phyloP scores from a whole-genome alignment of 2,888 invertebrate species.

The Desoria tigrina region DNA sequence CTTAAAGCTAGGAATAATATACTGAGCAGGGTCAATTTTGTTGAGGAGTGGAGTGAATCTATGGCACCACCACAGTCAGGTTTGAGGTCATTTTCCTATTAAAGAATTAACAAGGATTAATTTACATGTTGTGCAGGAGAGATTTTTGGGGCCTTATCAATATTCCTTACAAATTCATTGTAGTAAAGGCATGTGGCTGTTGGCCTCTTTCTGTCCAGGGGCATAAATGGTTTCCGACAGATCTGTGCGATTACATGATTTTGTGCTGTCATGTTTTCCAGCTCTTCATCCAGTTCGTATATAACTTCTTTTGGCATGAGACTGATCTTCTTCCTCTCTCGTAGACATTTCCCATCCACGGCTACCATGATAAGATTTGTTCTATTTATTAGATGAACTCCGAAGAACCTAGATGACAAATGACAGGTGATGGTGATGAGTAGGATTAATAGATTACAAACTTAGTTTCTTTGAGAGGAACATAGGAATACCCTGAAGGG shows the following conservation, averaged over 20 bases:
- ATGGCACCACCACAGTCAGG: constrained; percentile 34
- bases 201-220: constrained; percentile 39
- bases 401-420: constrained; percentile 20
- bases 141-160: too few species aligned
- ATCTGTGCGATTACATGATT: constrained; percentile 43
- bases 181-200: constrained; percentile 32
- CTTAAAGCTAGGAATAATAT: constrained; percentile 12
- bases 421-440: too few species aligned
- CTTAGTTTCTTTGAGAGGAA: neutral
- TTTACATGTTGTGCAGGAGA: neutral
- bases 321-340: neutral
- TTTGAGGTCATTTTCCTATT: constrained; percentile 36
- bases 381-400: constrained; percentile 40
- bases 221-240: constrained; percentile 36
- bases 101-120: constrained; percentile 4
- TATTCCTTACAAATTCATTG: constrained; percentile 17
- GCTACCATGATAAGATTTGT: constrained; percentile 41
- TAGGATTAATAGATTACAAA: too few species aligned
- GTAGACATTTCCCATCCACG: constrained; percentile 33
- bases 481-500: neutral
- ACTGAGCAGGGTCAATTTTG: constrained; percentile 33
- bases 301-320: constrained; percentile 35
- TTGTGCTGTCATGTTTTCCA: constrained; percentile 36
- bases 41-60: constrained; percentile 27
- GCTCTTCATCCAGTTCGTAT: constrained; percentile 39